phyloP scores from a whole-genome alignment of 2,113 vertebrate genomes.

The Scartelaos histophorus region DNA sequence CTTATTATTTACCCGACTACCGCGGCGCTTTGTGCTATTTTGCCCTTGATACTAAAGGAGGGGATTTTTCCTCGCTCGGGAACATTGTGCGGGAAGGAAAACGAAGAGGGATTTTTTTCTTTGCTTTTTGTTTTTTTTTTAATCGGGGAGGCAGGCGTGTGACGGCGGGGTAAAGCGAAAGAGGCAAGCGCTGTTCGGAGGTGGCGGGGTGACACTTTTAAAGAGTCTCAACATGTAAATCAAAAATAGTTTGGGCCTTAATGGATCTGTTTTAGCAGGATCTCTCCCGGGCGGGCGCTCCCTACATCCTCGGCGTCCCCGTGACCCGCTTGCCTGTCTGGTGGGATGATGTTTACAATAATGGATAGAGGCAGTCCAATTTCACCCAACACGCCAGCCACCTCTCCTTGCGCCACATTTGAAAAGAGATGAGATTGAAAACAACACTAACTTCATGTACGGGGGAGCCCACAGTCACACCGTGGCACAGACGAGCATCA shows the following conservation, averaged over 20 bases:
- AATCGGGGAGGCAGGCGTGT: constrained; percentile 10
- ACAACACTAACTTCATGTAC: constrained; percentile 78
- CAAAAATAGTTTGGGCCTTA: constrained; percentile 80
- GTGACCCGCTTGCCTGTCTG: constrained; percentile 74
- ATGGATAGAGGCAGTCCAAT: constrained; percentile 85
- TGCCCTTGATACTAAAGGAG: constrained; percentile 66
- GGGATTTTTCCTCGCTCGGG: constrained; percentile 53
- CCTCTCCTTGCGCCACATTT: constrained; percentile 73
- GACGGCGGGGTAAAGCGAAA: background rate
- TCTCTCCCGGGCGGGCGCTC: constrained; percentile 67
- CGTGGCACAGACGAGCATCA: constrained; percentile 65
- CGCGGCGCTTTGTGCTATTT: constrained; percentile 72
- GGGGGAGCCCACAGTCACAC: constrained; percentile 47
- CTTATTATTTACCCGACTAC: constrained; percentile 83
- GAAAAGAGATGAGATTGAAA: constrained; percentile 81
- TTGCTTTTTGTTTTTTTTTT: constrained; percentile 19
- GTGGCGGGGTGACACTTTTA: constrained; percentile 76
- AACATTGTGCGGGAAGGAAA: constrained; percentile 23
- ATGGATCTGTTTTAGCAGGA: constrained; percentile 80
- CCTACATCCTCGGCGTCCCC: constrained; percentile 55
- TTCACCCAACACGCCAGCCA: constrained; percentile 78
- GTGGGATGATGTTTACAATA: constrained; percentile 82
- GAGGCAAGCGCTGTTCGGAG: constrained; percentile 15
- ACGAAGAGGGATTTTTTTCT: constrained; percentile 21
- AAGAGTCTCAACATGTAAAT: constrained; percentile 83